Evolutionary conservation across 2,797 vertebrate genomes (phyloP).

Genomic region (Myotis pilosus): DNA sequence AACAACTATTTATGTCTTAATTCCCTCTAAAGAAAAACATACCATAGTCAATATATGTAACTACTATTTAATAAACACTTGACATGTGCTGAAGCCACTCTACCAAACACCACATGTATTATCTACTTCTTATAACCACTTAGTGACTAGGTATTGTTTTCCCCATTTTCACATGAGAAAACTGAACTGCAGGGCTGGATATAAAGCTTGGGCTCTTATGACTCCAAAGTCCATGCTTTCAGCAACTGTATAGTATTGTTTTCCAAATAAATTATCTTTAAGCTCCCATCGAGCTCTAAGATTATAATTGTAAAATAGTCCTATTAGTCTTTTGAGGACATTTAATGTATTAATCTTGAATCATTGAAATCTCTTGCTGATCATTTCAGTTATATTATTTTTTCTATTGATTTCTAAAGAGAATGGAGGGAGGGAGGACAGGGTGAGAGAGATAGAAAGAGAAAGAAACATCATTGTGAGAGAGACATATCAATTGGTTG

Average conservation of each 20-base stretch:
- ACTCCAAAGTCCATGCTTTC: background rate
- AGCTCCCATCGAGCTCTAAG: background rate
- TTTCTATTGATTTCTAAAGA: too few species aligned
- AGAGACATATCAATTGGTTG: too few species aligned
- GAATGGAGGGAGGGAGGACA: too few species aligned
- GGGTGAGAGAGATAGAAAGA: too few species aligned
- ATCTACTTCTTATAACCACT: background rate
- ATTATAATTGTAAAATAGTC: background rate
- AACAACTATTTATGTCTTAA: background rate
- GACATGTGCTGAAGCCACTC: background rate
- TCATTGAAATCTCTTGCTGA: conserved; percentile 28
- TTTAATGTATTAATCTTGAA: conserved; percentile 45
- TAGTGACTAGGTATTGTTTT: background rate
- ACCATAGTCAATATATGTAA: background rate
- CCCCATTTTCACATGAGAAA: background rate
- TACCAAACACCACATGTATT: background rate
- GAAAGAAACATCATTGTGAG: too few species aligned
- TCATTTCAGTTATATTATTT: background rate
- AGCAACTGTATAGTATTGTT: background rate
- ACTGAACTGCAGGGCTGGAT: background rate
- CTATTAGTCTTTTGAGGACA: conserved; percentile 2
- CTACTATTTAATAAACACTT: conserved; percentile 12
- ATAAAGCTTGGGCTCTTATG: background rate
- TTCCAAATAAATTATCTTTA: conserved; percentile 36
- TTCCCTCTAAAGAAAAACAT: background rate